phyloP scores from a whole-genome alignment of 1,140 invertebrate genomes.

The Euwallacea fornicatus region DNA sequence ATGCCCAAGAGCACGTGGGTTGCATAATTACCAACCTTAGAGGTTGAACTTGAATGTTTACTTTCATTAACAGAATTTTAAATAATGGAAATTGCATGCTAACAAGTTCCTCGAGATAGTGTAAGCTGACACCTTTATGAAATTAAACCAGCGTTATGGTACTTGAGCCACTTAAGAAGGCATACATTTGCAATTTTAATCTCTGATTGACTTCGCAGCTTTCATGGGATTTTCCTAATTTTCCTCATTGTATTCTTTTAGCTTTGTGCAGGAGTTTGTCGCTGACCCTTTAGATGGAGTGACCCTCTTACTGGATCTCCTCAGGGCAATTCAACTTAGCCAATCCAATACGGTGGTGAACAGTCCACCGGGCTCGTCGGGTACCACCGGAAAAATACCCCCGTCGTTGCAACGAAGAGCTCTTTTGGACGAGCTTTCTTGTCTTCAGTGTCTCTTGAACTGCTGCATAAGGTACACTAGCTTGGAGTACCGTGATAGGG shows the following conservation, averaged over 20 bases:
- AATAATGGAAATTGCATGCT: too few species aligned
- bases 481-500: background rate
- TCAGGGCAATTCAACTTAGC: slow-evolving; percentile 80
- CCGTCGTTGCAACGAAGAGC: slow-evolving; percentile 67
- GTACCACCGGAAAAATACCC: slow-evolving; percentile 57
- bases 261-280: slow-evolving; percentile 89
- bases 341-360: slow-evolving; percentile 57
- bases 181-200: too few species aligned
- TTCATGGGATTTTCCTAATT: background rate
- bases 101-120: too few species aligned
- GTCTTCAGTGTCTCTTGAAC: slow-evolving; percentile 82
- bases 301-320: slow-evolving; percentile 74
- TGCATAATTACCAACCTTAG: too few species aligned
- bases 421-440: slow-evolving; percentile 84
- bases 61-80: too few species aligned
- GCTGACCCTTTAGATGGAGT: slow-evolving; percentile 82
- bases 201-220: background rate
- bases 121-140: too few species aligned
- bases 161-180: too few species aligned
- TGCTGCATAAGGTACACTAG: slow-evolving; percentile 64
- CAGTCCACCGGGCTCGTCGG: slow-evolving; percentile 45
- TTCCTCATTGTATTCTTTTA: slow-evolving; percentile 44
- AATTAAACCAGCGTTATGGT: too few species aligned
- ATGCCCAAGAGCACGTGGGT: too few species aligned
- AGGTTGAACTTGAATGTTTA: too few species aligned